Conservation (phyloP, 2,113 vertebrate species). For the Hippoglossus stenolepis region DNA sequence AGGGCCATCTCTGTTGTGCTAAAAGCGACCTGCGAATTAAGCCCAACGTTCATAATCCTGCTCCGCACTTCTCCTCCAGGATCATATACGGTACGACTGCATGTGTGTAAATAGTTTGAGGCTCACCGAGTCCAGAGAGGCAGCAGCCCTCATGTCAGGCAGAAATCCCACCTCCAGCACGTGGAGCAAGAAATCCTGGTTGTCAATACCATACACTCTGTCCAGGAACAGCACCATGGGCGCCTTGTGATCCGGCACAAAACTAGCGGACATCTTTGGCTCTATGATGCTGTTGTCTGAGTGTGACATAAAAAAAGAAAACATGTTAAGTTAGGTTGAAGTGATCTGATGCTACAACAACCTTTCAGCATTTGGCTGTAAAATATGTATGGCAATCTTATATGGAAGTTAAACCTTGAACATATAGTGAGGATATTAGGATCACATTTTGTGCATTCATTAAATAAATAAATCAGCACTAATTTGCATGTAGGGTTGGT, state of each 20-base stretch:
- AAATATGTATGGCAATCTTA: background rate
- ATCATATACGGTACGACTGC: background rate
- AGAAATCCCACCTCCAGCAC: slow-evolving; percentile 95
- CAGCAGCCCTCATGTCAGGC: slow-evolving; percentile 94
- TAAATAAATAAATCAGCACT: too few species aligned
- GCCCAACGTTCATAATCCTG: background rate
- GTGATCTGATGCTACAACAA: background rate
- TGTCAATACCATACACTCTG: slow-evolving; percentile 94
- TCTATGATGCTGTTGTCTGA: slow-evolving; percentile 90
- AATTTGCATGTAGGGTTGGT: too few species aligned
- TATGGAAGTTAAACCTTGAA: too few species aligned
- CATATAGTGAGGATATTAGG: too few species aligned
- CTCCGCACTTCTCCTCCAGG: background rate
- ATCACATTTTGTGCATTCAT: too few species aligned
- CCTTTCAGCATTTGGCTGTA: background rate
- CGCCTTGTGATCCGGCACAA: slow-evolving; percentile 94
- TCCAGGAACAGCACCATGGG: slow-evolving; percentile 97
- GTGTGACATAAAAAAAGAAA: slow-evolving; percentile 11
- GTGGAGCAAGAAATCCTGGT: slow-evolving; percentile 92
- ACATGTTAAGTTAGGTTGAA: background rate
- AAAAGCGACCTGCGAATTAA: slow-evolving; percentile 85
- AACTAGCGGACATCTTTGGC: slow-evolving; percentile 96
- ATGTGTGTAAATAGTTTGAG: background rate
- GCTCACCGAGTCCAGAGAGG: slow-evolving; percentile 93
- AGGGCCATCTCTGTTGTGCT: slow-evolving; percentile 97